Percentiles rank a stretch among this genome's conserved stretches.
phyloP scores from a whole-genome alignment of 2,888 invertebrate genomes.

The Adelognathus sp. region DNA sequence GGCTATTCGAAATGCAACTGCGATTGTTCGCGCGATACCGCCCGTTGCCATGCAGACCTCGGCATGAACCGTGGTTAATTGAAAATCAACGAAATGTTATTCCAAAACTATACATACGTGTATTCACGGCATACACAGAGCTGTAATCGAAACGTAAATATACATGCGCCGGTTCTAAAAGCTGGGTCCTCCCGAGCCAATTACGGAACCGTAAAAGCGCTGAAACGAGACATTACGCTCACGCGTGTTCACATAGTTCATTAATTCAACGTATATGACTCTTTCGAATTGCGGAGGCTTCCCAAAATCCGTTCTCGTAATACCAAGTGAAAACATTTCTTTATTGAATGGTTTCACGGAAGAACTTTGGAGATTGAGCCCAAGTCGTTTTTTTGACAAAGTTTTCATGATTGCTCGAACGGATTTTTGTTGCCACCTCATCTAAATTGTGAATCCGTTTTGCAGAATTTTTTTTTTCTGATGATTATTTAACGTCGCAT shows the following conservation, averaged over 20 bases:
- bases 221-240: not conserved
- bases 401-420: too few relatives aligned
- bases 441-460: too few relatives aligned
- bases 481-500: too few relatives aligned
- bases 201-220: not conserved
- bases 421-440: too few relatives aligned
- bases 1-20: slow-evolving; percentile 53
- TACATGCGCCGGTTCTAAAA: not conserved
- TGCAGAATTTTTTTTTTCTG: too few relatives aligned
- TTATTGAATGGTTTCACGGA: too few relatives aligned
- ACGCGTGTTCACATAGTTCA: not conserved
- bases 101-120: slow-evolving; percentile 18
- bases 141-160: not conserved
- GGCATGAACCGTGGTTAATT: slow-evolving; percentile 51
- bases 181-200: not conserved
- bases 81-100: slow-evolving; percentile 53
- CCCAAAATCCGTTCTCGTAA: not conserved
- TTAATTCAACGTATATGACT: not conserved
- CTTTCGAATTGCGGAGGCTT: not conserved
- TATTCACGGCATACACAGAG: not conserved
- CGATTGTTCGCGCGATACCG: slow-evolving; percentile 48
- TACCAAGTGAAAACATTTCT: not conserved
- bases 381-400: too few relatives aligned
- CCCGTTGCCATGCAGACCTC: slow-evolving; percentile 19
- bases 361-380: too few relatives aligned